A percentile compares a stretch with the other conserved stretches of the same genome.
Conservation (phyloP, 2,888 invertebrate species). For the Cryptocephalus primarius region DNA sequence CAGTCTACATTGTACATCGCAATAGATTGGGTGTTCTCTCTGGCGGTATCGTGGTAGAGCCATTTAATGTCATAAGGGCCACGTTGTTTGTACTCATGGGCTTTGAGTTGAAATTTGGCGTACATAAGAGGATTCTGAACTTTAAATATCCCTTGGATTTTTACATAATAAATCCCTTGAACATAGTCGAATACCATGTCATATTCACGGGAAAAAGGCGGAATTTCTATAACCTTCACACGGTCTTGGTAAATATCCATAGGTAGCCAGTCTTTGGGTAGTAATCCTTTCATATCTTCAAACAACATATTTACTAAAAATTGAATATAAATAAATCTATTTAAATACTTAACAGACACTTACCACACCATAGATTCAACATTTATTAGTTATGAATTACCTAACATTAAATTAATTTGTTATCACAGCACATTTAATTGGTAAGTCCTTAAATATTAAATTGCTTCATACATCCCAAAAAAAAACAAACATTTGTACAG, state of each 20-base stretch:
- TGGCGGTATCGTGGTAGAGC: constrained; percentile 24
- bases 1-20: constrained; percentile 25
- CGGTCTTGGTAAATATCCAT: not conserved
- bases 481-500: no score
- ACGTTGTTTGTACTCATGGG: not conserved
- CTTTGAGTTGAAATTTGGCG: not conserved
- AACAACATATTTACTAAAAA: not conserved
- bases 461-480: no score
- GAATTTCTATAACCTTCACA: not conserved
- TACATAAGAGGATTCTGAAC: not conserved
- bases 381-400: no score
- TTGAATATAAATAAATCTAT: no score
- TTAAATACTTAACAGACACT: no score
- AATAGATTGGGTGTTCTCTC: constrained; percentile 21
- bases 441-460: no score
- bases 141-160: not conserved
- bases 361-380: no score
- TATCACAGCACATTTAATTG: no score
- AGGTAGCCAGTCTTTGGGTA: not conserved
- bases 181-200: not conserved
- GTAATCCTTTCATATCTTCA: not conserved
- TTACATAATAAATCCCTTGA: not conserved
- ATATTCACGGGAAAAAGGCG: not conserved
- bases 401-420: no score
- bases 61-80: not conserved